phyloP scores from a whole-genome alignment of 2,113 vertebrate genomes.

The Eulemur rufifrons region DNA sequence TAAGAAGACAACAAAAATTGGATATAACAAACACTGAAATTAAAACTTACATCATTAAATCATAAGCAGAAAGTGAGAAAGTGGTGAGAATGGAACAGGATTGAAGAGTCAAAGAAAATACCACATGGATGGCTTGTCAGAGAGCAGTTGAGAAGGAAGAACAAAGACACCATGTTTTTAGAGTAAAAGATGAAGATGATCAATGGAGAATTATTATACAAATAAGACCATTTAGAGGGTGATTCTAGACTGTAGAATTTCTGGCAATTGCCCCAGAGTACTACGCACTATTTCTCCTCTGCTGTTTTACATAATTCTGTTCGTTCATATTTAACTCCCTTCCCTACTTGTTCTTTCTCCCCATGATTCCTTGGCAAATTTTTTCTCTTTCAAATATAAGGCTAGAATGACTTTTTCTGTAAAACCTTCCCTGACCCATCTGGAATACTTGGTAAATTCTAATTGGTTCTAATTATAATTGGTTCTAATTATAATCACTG shows the following conservation, averaged over 20 bases:
- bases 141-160: neutral
- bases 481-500: neutral
- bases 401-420: neutral
- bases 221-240: neutral
- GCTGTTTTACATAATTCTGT: neutral
- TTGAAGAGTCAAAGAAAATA: conserved; percentile 1
- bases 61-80: neutral
- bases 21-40: neutral
- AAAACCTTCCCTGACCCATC: neutral
- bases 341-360: neutral
- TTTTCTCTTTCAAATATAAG: neutral
- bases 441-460: neutral
- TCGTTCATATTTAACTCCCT: neutral
- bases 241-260: neutral
- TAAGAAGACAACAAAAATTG: neutral
- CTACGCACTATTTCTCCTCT: neutral
- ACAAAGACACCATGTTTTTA: neutral
- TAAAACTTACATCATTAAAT: neutral
- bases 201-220: neutral
- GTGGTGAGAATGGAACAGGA: neutral
- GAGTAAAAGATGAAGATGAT: neutral
- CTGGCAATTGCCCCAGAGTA: neutral
- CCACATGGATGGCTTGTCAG: neutral
- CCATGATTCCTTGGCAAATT: neutral
- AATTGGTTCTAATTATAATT: neutral